Evolutionary conservation across 2,888 invertebrate species (phyloP).

Genomic region (Xestoiulus laeticollis): DNA sequence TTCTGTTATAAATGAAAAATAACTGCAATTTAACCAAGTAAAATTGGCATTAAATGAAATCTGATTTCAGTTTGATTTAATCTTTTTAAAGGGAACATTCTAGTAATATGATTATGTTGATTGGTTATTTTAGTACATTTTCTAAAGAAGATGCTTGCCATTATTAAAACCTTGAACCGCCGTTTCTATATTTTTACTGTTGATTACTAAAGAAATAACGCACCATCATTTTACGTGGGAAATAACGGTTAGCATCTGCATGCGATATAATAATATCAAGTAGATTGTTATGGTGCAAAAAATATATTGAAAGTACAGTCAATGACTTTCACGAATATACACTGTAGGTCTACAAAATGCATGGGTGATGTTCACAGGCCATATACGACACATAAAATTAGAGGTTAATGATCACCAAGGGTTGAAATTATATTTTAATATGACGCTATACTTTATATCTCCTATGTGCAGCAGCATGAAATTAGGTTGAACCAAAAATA

Average conservation of each 20-base stretch:
- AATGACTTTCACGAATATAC: not conserved
- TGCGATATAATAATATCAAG: not conserved
- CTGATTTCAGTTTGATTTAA: no score
- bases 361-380: not conserved
- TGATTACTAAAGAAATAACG: not conserved
- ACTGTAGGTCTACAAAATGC: not conserved
- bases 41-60: no score
- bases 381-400: not conserved
- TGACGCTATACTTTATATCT: not conserved
- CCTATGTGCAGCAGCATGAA: constrained; percentile 11
- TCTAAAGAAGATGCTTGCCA: not conserved
- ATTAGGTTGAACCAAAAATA: constrained; percentile 34
- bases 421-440: constrained; percentile 22
- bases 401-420: not conserved
- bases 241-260: not conserved
- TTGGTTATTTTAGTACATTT: not conserved
- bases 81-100: no score
- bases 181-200: not conserved
- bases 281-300: not conserved
- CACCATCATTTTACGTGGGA: not conserved
- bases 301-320: not conserved
- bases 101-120: no score
- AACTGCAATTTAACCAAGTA: no score
- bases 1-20: no score
- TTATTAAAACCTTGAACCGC: not conserved